phyloP scores from a whole-genome alignment of 2,888 invertebrate genomes.

The Cremastobaeus sp. region DNA sequence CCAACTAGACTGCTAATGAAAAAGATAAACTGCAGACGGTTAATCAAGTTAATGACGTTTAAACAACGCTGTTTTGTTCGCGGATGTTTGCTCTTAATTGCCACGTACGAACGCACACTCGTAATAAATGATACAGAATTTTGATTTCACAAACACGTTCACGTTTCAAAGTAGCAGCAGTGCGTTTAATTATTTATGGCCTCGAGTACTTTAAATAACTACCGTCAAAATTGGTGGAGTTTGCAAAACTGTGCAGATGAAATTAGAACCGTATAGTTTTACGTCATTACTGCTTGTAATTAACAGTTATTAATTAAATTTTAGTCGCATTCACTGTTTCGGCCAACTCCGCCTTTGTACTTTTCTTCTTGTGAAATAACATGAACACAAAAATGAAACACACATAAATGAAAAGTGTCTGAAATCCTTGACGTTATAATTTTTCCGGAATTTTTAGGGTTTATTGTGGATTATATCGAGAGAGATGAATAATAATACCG shows the following conservation, averaged over 20 bases:
- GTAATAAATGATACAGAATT: slow-evolving; percentile 1
- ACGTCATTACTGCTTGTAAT: slow-evolving; percentile 19
- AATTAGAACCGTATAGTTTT: slow-evolving; percentile 15
- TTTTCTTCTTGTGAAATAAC: no score
- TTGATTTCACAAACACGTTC: slow-evolving; percentile 6
- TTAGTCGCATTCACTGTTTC: no score
- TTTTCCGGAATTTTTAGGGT: no score
- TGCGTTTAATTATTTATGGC: slow-evolving; percentile 12
- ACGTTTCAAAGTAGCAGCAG: background rate
- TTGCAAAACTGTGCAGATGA: background rate
- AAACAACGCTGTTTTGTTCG: no score
- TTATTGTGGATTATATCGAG: no score
- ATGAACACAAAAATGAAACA: no score
- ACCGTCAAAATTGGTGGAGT: slow-evolving; percentile 12
- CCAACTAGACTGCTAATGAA: slow-evolving; percentile 6
- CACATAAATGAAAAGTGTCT: no score
- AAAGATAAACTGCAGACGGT: no score
- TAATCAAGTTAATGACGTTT: no score
- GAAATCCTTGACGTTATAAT: no score
- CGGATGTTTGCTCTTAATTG: background rate
- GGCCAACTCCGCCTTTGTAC: no score
- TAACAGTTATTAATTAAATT: slow-evolving; percentile 3
- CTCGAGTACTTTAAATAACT: slow-evolving; percentile 19
- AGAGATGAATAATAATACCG: no score
- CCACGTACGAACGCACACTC: background rate